Evolutionary conservation across 2,888 invertebrate genomes (phyloP), one percentile per base, ranked within the genome.

Genomic region (Nasonia oneida): DNA sequence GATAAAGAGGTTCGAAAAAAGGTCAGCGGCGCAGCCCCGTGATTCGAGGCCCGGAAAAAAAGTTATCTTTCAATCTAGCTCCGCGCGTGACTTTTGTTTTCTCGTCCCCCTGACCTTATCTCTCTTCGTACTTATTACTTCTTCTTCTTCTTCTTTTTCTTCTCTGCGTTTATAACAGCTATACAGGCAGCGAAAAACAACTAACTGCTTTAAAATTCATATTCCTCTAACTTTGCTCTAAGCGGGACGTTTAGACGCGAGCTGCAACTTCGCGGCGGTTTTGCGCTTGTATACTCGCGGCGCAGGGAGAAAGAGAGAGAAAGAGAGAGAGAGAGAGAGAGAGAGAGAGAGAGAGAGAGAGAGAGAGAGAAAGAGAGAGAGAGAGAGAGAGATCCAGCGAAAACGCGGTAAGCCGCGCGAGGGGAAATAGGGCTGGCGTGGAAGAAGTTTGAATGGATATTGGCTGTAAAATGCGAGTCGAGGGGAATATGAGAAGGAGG

Each of bases 21-120:
- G 37, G 29, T 76, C 23, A 14, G 57, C 76, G 29, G 50, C 12
- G 61, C 15, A 73, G 15, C 71, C 3, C 33, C 42, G 39, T 33
- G 77, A 67, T 29, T 42, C 39, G 64, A 61, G 29, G 73, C 53
- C 33, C 33, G 73, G 71, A 77, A 78, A 84, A 84, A 86, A 84
- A 86, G 87, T 88, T 88, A 90, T 90, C 90, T 90, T 90, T 90
- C 90, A 89, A 90, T 90, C 90, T 90, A 89, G 85, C 86, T 83
- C 37, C 8, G 57, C 53, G 39, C 47, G 74, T 84, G 84, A 83
- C 85, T 77, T 70, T 82, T 73, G 83, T 67, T 70, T 81, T 71
- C 71, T 73, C 12, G 23, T 23, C 18, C 73, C 73, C 12, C 47
- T 42, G 33, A 67, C 33, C 67, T 67, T 67, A 67, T 67, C 67